These are phyloP conservation scores for Bergia sp. DNA, from an alignment of 92 coral and sea anemone species.

Conservation along the genomic window DNA sequence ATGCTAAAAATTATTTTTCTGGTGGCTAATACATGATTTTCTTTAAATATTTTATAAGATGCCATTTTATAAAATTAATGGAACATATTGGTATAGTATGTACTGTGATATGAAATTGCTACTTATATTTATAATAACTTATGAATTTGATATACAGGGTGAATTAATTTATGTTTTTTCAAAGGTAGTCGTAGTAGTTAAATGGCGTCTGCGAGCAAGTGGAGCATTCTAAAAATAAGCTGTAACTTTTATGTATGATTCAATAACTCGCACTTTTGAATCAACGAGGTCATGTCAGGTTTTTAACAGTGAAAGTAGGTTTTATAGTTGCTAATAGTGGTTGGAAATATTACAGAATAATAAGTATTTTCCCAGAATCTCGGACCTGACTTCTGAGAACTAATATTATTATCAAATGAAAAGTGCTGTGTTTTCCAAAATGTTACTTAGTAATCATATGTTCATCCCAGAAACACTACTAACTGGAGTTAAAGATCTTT, in stretches of 20 bases:
- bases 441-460: not conserved
- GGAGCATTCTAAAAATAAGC: not conserved
- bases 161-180: not conserved
- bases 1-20: no score
- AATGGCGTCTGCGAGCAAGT: not conserved
- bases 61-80: not conserved
- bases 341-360: not conserved
- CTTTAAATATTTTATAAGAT: not conserved
- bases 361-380: not conserved
- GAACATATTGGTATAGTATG: not conserved
- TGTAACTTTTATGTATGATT: conserved; percentile 19
- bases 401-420: not conserved
- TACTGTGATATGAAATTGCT: not conserved
- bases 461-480: not conserved
- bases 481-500: not conserved
- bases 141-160: not conserved
- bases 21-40: no score
- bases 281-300: conserved; percentile 24
- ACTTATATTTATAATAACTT: not conserved
- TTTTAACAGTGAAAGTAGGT: not conserved
- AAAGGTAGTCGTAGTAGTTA: not conserved
- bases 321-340: not conserved
- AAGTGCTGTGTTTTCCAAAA: not conserved
- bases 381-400: not conserved
- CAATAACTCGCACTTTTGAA: conserved; percentile 36